Percentiles rank a stretch among this genome's conserved stretches.
Conservation (phyloP, 1,140 invertebrate genomes). For the Halyomorpha halys region DNA sequence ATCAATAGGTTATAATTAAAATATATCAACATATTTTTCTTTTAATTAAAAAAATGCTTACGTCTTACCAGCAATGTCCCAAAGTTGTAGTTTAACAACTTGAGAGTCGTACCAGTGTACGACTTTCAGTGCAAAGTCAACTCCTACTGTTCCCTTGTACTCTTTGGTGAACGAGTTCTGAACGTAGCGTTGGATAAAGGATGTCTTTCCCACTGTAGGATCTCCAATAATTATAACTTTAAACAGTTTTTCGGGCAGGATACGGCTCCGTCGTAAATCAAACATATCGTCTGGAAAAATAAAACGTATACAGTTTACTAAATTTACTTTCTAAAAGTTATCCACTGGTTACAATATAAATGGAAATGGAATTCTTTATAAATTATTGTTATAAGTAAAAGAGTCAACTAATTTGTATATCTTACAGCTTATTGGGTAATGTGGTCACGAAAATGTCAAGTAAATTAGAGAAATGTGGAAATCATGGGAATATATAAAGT, state of each 20-base stretch:
- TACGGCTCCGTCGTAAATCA: constrained; percentile 19
- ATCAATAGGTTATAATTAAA: not conserved
- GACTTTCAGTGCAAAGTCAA: constrained; percentile 52
- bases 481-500: too few species aligned
- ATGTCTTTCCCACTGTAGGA: constrained; percentile 44
- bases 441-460: too few species aligned
- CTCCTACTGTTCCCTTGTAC: constrained; percentile 45
- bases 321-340: too few species aligned
- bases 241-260: constrained; percentile 38
- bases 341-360: too few species aligned
- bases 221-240: constrained; percentile 46
- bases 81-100: constrained; percentile 47
- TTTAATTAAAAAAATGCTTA: too few species aligned
- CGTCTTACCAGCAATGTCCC: constrained; percentile 46
- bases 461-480: too few species aligned
- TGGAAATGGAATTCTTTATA: too few species aligned
- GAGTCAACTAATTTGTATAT: too few species aligned
- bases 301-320: not conserved
- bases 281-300: constrained; percentile 18
- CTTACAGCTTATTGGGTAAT: too few species aligned
- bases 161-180: constrained; percentile 40
- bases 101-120: constrained; percentile 45
- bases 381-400: too few species aligned
- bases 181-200: constrained; percentile 43
- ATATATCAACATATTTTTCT: too few species aligned